phyloP scores from a whole-genome alignment of 1,140 invertebrate species.

The Pseudomyrmex pallidus region DNA sequence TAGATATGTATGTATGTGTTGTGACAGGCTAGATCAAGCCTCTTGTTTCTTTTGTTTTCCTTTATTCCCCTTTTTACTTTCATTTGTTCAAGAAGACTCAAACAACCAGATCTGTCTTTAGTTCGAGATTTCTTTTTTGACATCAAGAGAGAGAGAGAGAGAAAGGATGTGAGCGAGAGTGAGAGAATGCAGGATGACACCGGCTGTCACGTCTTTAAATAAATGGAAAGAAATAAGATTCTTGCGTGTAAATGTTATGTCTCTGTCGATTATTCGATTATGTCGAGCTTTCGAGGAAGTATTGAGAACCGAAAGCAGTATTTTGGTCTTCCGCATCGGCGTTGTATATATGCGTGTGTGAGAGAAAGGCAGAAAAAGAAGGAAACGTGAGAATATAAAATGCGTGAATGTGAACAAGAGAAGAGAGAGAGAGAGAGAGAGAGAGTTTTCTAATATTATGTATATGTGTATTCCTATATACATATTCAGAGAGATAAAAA shows the following conservation, averaged over 20 bases:
- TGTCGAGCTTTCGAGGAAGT: constrained; percentile 59
- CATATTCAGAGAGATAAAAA: constrained; percentile 50
- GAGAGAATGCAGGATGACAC: constrained; percentile 8
- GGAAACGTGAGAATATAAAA: constrained; percentile 12
- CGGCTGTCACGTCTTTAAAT: background rate
- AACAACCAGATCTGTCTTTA: constrained; percentile 28
- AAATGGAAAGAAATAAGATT: constrained; percentile 18
- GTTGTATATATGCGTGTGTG: constrained; percentile 59
- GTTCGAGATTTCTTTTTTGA: background rate
- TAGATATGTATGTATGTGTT: background rate
- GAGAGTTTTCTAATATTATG: constrained; percentile 65
- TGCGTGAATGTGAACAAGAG: constrained; percentile 16
- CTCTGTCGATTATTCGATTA: background rate
- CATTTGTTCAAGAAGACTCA: background rate
- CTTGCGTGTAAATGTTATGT: constrained; percentile 14
- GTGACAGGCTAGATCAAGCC: background rate
- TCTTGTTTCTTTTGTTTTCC: background rate
- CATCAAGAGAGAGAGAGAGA: background rate
- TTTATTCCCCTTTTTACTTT: background rate
- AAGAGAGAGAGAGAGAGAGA: constrained; percentile 44
- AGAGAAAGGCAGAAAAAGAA: background rate
- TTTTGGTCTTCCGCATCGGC: constrained; percentile 72
- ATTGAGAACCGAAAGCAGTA: constrained; percentile 67
- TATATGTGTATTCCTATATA: constrained; percentile 54
- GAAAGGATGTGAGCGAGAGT: background rate